Base-by-base conservation (phyloP, 2,888 invertebrate species). In the Leucophenga montana region DNA sequence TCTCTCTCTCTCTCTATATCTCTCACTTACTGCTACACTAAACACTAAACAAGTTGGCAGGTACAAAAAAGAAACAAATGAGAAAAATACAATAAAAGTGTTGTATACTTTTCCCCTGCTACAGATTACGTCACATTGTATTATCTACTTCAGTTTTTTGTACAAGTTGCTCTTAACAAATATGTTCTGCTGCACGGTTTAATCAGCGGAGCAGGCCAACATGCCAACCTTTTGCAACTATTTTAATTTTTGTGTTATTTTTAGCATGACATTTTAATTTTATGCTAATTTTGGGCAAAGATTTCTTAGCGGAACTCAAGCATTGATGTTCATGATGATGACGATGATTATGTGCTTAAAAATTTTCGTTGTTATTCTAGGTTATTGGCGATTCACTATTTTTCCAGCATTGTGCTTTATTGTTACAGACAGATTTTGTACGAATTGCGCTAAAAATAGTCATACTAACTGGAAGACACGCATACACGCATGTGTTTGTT, bases 241-340 rank as follows among this genome's bases (percentile, higher is more conserved):
- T 61, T 61, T 64, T 39, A 64, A 64, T 64, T 64, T 64, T 14
- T 44, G 18, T 64, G 53, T 65, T 71, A 71, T 71, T 68, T 71
- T 71, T 68, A 71, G 65, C 57, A 18, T 66, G 65, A 68, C 65
- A 71, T 66, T 70, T 67, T 54, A 59, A 71, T 71, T 64, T 65
- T 64, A 64, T 67, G 70, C 70, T 57, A 68, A 69, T 66, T 69
- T 44, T 50, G 62, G 39, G 8, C 11, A 39, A 39, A 8, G 8
- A 39, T 39, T 39, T 39, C 18, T 27, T 61, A 27, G 27, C 39
- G 11, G 3, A 39, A 33, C 33, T 33, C 4, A 33, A 3, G 8
- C 4, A 33, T 33, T 33, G 3, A 5, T 33, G 3, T 33, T 33
- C 33, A 3, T 33, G 27, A 27, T 2, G 27, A 27, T 8, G 8